A percentile compares a stretch with the other conserved stretches of the same genome.
Conservation (phyloP, 2,113 vertebrate genomes). For the Sus scrofa region T2T-Sscrofa CM000819.6:47627501-47628000, state of each 20-base stretch:
- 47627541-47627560: background rate
- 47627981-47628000: no score
- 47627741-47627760: no score
- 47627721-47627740: background rate
- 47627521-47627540: background rate
- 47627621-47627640: background rate
- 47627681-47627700: background rate
- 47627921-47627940: background rate
- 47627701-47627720: background rate
- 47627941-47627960: background rate
- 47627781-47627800: no score
- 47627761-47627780: no score
- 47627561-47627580: background rate
- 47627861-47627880: background rate
- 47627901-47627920: background rate
- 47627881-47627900: background rate
- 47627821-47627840: no score
- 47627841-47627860: no score
- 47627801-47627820: no score
- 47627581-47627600: background rate
- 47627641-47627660: background rate
- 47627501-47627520: background rate
- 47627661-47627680: background rate
- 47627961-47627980: no score
- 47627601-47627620: background rate